Base-by-base conservation (phyloP, 2,797 vertebrate species). In the Tauraco hartlaubi region DNA sequence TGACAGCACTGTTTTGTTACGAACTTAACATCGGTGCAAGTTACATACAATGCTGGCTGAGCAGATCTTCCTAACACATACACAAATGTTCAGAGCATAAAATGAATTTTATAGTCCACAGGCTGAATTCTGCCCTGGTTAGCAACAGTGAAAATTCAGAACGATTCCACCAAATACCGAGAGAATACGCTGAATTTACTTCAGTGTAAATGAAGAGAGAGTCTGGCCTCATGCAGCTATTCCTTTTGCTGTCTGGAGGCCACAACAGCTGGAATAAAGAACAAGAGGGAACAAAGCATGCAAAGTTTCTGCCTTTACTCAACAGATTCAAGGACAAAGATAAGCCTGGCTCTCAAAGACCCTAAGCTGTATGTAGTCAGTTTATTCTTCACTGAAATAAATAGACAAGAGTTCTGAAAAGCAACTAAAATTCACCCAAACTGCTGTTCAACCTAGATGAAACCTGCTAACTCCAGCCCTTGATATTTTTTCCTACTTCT, bases 311-410 rank as follows among this genome's bases (percentile, higher is more conserved):
- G 73, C 39, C 52, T 91, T 83, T 62, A 48, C 79, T 94, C 59
- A 52, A 85, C 58, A 94, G 71, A 87, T 78, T 90, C 85, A 92
- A 94, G 94, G 94, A 93, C 64, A 71, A 92, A 92, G 75, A 71
- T 66, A 93, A 92, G 37, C 43, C 13, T 2, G 3, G 67, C 89
- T 88, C 75, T 78, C 69, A 71, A 49, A 94, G 43, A 80, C 48
- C 25, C 37, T 20, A 29, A 26, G 28, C n/a, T 9, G 4, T 33
- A 73, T 4, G 22, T 3, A 44, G 44, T 29, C 37, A 56, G 59
- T 41, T 78, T 59, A 77, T 88, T 74, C 55, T 77, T 90, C 49
- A 17, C 66, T 79, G 55, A 77, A 91, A 58, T 67, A 77, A 3
- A 52, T 86, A 90, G 22, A 64, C 7, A 5, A 26, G 28, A 48